A percentile compares a stretch with the other conserved stretches of the same genome.
Conservation (phyloP, 2,113 vertebrate species). For the Tyrannus savana region DNA sequence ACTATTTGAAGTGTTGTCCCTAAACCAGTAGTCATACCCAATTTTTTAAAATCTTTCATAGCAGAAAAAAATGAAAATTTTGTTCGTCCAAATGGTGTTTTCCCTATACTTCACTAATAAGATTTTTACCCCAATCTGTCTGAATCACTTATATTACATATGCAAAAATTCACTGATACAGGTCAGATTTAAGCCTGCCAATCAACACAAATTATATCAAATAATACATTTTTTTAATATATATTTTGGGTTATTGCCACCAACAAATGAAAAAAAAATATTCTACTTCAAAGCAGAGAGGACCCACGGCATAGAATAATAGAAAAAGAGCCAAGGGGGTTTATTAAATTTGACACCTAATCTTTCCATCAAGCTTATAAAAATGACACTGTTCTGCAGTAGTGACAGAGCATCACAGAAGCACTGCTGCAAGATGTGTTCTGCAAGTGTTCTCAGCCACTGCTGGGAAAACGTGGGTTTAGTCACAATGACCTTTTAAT, state of each 20-base stretch:
- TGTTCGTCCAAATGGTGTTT: neutral
- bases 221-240: neutral
- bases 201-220: constrained; percentile 37
- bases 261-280: constrained; percentile 1
- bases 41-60: neutral
- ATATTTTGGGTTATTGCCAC: constrained; percentile 32
- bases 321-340: constrained; percentile 38
- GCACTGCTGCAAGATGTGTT: neutral
- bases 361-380: constrained; percentile 56
- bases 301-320: neutral
- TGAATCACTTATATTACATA: neutral
- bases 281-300: neutral
- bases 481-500: neutral
- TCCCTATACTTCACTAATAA: neutral
- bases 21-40: neutral
- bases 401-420: neutral
- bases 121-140: neutral
- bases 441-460: neutral
- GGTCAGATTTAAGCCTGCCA: constrained; percentile 32
- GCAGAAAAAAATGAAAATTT: neutral
- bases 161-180: constrained; percentile 20
- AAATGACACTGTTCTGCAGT: neutral
- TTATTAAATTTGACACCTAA: constrained; percentile 66
- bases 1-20: neutral
- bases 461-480: neutral